Percentiles rank a stretch among this genome's conserved stretches.
Conservation (phyloP, 2,797 vertebrate species). For the Rhinoraja longicauda region DNA sequence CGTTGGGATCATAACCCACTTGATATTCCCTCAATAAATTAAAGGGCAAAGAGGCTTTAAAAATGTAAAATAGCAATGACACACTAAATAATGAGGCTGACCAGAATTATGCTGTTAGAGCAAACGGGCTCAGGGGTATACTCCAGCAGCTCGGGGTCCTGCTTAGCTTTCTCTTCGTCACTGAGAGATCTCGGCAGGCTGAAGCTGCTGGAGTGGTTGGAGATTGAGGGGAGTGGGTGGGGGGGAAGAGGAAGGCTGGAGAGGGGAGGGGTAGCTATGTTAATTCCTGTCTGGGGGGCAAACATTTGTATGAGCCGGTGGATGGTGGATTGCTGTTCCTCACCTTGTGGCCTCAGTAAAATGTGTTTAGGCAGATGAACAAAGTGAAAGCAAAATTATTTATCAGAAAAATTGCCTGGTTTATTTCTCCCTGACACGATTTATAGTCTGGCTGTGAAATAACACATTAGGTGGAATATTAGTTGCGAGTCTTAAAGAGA, state of each 20-base stretch:
- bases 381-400: conserved; percentile 54
- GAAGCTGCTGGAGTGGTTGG: background rate
- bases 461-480: conserved; percentile 27
- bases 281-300: conserved; percentile 51
- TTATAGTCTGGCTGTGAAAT: conserved; percentile 20
- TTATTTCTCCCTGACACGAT: conserved; percentile 53
- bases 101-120: conserved; percentile 60
- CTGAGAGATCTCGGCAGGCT: background rate
- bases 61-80: conserved; percentile 77
- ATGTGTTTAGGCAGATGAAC: conserved; percentile 56
- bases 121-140: conserved; percentile 63
- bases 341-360: conserved; percentile 52
- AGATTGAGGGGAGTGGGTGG: background rate
- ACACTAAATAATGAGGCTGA: conserved; percentile 77
- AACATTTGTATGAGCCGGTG: conserved; percentile 64
- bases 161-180: conserved; percentile 46
- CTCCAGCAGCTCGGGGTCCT: conserved; percentile 51
- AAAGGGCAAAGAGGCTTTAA: conserved; percentile 67
- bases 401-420: conserved; percentile 57
- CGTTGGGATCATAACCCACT: conserved; percentile 60
- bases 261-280: conserved; percentile 57
- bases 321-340: conserved; percentile 67
- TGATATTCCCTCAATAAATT: conserved; percentile 71
- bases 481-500: conserved; percentile 23
- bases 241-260: conserved; percentile 40